phyloP scores from a whole-genome alignment of 2,797 vertebrate species.

The Alectoris magna region DNA sequence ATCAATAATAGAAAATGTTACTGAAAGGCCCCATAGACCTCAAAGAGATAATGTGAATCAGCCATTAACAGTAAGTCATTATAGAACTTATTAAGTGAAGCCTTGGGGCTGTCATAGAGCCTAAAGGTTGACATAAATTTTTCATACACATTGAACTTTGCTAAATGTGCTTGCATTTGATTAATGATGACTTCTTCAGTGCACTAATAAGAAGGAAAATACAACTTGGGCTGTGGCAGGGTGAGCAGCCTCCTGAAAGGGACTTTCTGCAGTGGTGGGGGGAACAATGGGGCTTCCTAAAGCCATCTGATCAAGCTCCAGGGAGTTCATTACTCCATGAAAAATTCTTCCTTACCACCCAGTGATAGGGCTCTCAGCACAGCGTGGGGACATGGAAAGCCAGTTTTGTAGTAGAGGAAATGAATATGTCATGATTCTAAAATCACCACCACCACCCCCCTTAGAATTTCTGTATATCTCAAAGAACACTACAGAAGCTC shows the following conservation, averaged over 20 bases:
- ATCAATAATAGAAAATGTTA: constrained; percentile 40
- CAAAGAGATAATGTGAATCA: constrained; percentile 47
- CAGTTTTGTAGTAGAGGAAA: background rate
- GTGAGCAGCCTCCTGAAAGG: background rate
- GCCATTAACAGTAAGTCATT: constrained; percentile 57
- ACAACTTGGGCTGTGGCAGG: background rate
- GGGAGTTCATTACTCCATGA: constrained; percentile 13
- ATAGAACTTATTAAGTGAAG: constrained; percentile 69
- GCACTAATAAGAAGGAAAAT: constrained; percentile 21
- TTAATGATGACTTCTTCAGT: constrained; percentile 59
- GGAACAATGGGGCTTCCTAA: background rate
- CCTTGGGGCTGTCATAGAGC: constrained; percentile 60
- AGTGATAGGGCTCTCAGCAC: background rate
- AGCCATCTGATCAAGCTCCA: background rate
- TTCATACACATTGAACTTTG: constrained; percentile 67
- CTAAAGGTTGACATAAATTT: constrained; percentile 73
- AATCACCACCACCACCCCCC: background rate
- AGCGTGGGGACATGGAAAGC: background rate
- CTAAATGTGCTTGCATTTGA: constrained; percentile 64
- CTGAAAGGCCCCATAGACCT: constrained; percentile 37
- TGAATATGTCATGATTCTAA: background rate
- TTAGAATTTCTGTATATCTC: background rate
- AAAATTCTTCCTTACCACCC: background rate
- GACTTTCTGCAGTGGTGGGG: background rate
- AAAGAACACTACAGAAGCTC: background rate